Evolutionary conservation across 2,888 invertebrate species (phyloP), one percentile per base, ranked within the genome.

Genomic region (Spodoptera exigua): DNA sequence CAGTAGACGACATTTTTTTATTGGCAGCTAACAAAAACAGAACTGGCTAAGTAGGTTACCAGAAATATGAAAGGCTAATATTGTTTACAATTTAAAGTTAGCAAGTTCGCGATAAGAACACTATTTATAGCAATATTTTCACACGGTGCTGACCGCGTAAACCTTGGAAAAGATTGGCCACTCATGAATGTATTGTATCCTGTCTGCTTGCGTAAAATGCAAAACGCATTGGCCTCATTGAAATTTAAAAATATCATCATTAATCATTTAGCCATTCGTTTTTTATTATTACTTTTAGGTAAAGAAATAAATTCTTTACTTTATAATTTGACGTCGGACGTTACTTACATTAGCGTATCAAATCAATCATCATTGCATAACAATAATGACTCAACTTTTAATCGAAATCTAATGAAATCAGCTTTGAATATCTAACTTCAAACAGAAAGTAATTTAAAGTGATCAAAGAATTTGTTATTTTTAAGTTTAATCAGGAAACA

Each of bases 181-280:
- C 21, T 56, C 47, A 57, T 60, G n/a, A 74, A 63, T 57, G 63
- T 53, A 18, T 41, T 67, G 34, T 61, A 72, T 72, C 68, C 58
- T 55, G 45, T 21, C 58, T 55, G 45, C 21, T 68, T 68, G 51
- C 57, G 57, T 62, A 43, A 67, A 48, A 47, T 32, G 18, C 48
- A 61, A 58, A 45, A 58, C 37, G 39, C 21, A 47, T 7, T 67
- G 55, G 41, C 43, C 68, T 61, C 18, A 59, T 18, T 59, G 10
- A 21, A 37, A 11, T 2, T 32, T 45, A 14, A 41, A 36, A 53
- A 37, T 58, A 45, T 11, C 27, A 27, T 27, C 7, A 27, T 27
- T 5, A 27, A 27, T 27, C 27, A 27, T 27, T 27, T 27, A 27
- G 27, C 7, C 27, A 5, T 27, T 27, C 0, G 27, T 27, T 7